Evolutionary conservation across 2,888 invertebrate species (phyloP), one percentile per base, ranked within the genome.

Genomic region (Conus canariensis): DNA sequence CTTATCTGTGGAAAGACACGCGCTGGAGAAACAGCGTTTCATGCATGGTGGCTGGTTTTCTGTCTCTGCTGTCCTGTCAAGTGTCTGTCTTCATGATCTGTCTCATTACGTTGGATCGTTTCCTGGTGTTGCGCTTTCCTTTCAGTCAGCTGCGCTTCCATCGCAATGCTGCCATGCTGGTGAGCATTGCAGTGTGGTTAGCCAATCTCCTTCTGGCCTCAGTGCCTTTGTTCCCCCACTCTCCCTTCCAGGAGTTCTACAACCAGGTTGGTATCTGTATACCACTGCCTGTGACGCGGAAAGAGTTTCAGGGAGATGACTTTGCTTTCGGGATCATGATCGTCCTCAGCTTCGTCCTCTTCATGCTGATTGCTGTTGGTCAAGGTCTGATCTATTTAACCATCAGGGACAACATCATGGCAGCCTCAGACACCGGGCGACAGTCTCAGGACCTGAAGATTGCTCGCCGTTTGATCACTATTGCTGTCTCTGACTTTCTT

Each of bases 211-310:
- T 30, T 2, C 30, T 30, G 30, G 30, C 30, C 30, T 30, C 30
- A 30, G 30, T 30, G 30, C 30, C 30, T 30, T 30, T 30, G 30
- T 30, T 30, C 30, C 82, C 82, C 5, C 12, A 58, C 82, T 82
- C 82, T 56, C 82, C 82, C 58, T 82, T 58, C 82, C 82, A 82
- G 82, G 82, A 58, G 58, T 82, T 82, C 82, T 82, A 82, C 82
- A 82, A 58, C 56, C 82, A 82, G 82, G 82, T 58, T 16, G 82
- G 82, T 58, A 82, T 56, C 82, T 82, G 82, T 58, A 82, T 82
- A 16, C 82, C 82, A 14, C 82, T 82, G 56, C 82, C 82, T 19
- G 22, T 82, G 19, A 82, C 82, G 22, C 9, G 82, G 82, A 82
- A 82, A 22, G 58, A 58, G 58, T 82, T 82, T n/a, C 19, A 56